phyloP scores from a whole-genome alignment of 2,888 invertebrate species.

The Bombylius major region DNA sequence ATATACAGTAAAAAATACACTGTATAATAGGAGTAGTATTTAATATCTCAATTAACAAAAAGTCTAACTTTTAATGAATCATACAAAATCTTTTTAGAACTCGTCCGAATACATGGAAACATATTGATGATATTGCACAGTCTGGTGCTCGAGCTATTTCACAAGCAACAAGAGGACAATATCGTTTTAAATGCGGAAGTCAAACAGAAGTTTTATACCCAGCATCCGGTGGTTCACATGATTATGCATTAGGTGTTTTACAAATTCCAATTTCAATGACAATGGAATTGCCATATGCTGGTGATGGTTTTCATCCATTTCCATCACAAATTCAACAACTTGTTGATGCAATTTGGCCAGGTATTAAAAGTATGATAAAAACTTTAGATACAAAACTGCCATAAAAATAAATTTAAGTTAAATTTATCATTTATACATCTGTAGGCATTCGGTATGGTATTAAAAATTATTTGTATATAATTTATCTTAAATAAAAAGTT shows the following conservation, averaged over 20 bases:
- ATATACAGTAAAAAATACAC: no score
- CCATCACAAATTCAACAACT: constrained; percentile 42
- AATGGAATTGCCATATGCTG: constrained; percentile 46
- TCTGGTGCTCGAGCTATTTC: constrained; percentile 32
- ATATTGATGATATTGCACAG: constrained; percentile 32
- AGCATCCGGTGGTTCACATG: constrained; percentile 50
- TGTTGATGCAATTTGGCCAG: constrained; percentile 45
- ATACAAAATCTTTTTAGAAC: constrained; percentile 17
- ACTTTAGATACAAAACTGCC: constrained; percentile 24
- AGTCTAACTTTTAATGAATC: no score
- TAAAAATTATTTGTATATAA: no score
- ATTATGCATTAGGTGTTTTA: constrained; percentile 45
- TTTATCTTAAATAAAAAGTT: no score
- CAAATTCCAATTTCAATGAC: constrained; percentile 49
- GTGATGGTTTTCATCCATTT: constrained; percentile 47
- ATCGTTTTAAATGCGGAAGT: constrained; percentile 34
- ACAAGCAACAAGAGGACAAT: constrained; percentile 22
- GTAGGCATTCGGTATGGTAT: no score
- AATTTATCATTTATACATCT: no score
- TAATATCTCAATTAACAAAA: no score
- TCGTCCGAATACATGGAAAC: constrained; percentile 36
- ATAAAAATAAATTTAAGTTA: neutral
- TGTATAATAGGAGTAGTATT: no score
- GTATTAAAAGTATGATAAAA: constrained; percentile 31
- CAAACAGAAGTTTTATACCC: constrained; percentile 39